Evolutionary conservation across 2,113 vertebrate species (phyloP).

Genomic region (Coturnix japonica): DNA sequence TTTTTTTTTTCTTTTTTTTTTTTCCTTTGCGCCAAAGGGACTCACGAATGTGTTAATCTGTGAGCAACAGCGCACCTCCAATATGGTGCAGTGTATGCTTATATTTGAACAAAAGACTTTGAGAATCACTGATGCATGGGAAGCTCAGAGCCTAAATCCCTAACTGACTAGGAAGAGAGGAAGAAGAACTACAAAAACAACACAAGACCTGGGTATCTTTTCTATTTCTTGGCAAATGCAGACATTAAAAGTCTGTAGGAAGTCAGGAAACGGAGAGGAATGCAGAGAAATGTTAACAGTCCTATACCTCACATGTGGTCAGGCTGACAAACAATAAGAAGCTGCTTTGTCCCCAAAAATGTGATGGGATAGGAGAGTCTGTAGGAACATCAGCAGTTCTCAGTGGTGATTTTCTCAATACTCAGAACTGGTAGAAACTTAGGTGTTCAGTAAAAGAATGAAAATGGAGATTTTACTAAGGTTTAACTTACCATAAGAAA

Average conservation of each 20-base stretch:
- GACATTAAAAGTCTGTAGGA: not conserved
- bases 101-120: not conserved
- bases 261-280: not conserved
- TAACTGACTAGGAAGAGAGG: not conserved
- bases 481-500: not conserved
- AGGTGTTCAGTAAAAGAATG: not conserved
- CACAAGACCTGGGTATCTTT: not conserved
- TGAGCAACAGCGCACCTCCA: not conserved
- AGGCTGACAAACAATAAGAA: not conserved
- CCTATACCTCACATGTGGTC: not conserved
- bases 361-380: rapidly evolving
- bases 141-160: not conserved
- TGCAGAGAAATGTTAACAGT: not conserved
- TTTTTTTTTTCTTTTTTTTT: not conserved
- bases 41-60: not conserved
- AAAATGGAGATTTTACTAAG: not conserved
- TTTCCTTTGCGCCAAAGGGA: not conserved
- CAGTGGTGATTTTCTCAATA: not conserved
- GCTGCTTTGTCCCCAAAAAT: rapidly evolving
- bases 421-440: not conserved
- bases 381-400: not conserved
- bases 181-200: not conserved
- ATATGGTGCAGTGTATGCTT: not conserved
- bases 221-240: not conserved
- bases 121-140: not conserved